phyloP scores from a whole-genome alignment of 2,113 vertebrate species.

The Varanus komodoensis region DNA sequence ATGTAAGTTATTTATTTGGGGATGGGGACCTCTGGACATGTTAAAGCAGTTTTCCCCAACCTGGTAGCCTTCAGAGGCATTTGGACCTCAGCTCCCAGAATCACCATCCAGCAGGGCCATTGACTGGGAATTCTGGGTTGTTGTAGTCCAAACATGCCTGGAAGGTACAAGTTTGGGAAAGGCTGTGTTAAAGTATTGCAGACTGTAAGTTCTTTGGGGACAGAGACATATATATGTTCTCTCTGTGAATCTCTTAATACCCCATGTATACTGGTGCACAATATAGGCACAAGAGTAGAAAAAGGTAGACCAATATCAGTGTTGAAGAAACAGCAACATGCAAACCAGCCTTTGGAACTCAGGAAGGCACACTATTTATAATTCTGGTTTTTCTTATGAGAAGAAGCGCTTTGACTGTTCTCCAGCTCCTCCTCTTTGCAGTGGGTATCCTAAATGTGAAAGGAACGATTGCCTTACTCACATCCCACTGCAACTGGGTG shows the following conservation, averaged over 20 bases:
- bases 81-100: no score
- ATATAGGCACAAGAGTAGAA: no score
- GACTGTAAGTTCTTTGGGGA: background rate
- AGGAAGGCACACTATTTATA: background rate
- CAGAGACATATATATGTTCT: background rate
- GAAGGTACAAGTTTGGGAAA: no score
- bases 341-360: background rate
- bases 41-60: background rate
- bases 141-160: no score
- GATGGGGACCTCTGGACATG: background rate
- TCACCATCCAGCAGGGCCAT: no score
- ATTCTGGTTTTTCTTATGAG: background rate
- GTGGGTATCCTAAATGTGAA: background rate
- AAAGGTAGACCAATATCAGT: background rate
- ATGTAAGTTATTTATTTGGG: background rate
- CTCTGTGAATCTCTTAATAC: background rate
- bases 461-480: no score
- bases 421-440: background rate
- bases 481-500: no score
- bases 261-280: background rate
- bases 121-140: no score
- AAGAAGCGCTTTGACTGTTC: constrained; percentile 7
- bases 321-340: background rate
- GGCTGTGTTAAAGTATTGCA: background rate
- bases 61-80: no score